Conservation (phyloP, 2,113 vertebrate species). For the Scolopax mira region DNA sequence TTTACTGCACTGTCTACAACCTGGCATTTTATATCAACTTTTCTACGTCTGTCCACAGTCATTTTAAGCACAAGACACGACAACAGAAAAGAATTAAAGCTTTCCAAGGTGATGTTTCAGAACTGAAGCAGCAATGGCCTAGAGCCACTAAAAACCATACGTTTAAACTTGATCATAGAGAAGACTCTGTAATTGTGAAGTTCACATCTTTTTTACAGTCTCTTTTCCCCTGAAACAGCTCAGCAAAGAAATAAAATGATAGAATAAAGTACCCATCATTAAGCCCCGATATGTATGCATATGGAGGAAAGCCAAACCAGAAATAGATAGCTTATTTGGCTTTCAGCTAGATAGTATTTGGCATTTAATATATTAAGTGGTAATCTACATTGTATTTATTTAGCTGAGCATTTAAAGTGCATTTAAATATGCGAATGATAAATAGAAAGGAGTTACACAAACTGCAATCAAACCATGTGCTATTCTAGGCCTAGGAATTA, state of each 20-base stretch:
- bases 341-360: neutral
- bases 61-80: neutral
- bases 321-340: constrained; percentile 6
- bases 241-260: neutral
- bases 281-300: neutral
- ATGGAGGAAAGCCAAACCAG: neutral
- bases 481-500: neutral
- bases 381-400: constrained; percentile 41
- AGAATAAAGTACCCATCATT: constrained; percentile 29
- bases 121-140: neutral
- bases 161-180: constrained; percentile 8
- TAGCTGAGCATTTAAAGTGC: neutral
- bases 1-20: neutral
- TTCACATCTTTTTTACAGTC: constrained; percentile 17
- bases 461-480: neutral
- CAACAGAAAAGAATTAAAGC: neutral
- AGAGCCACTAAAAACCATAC: neutral
- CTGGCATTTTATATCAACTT: neutral
- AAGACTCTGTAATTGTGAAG: neutral
- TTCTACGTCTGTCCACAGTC: neutral
- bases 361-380: constrained; percentile 18
- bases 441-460: neutral
- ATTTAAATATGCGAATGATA: neutral
- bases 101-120: neutral
- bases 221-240: constrained; percentile 13